These are phyloP conservation scores for Synergus gifuensis DNA, from an alignment of 2,888 invertebrate species.

Conservation along the genomic window DNA sequence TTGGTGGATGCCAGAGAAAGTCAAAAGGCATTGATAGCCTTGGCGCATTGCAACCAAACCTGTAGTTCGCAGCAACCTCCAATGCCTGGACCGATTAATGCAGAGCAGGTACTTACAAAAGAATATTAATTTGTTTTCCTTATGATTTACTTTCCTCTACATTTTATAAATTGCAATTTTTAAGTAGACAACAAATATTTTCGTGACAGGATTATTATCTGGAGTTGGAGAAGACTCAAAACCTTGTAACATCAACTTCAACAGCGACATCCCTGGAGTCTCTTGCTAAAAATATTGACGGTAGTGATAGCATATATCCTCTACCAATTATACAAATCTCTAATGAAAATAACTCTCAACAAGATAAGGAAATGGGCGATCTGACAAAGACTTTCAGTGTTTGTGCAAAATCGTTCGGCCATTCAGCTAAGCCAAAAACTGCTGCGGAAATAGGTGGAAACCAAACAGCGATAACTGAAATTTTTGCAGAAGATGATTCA, in stretches of 20 bases:
- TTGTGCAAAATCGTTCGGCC: constrained; percentile 72
- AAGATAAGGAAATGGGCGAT: constrained; percentile 71
- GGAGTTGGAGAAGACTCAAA: constrained; percentile 75
- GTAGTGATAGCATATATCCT: constrained; percentile 62
- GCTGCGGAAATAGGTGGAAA: constrained; percentile 56
- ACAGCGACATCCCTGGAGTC: constrained; percentile 82
- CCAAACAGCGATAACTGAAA: constrained; percentile 60
- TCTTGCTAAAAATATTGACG: constrained; percentile 66
- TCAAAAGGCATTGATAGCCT: constrained; percentile 82
- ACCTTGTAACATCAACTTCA: constrained; percentile 70
- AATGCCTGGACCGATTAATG: constrained; percentile 59
- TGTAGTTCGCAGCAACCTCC: constrained; percentile 62
- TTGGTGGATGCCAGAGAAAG: constrained; percentile 88
- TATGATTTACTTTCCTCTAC: neutral
- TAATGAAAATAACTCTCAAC: constrained; percentile 59
- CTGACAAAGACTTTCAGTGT: constrained; percentile 73
- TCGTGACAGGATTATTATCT: constrained; percentile 69
- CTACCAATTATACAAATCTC: constrained; percentile 50
- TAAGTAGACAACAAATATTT: neutral
- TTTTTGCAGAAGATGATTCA: constrained; percentile 69
- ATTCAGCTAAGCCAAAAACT: constrained; percentile 63
- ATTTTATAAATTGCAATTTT: constrained; percentile 17
- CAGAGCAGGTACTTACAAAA: constrained; percentile 59
- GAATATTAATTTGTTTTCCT: neutral
- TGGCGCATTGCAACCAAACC: constrained; percentile 75